Evolutionary conservation across 2,888 invertebrate species (phyloP).

Genomic region (Chymomyza amoena): DNA sequence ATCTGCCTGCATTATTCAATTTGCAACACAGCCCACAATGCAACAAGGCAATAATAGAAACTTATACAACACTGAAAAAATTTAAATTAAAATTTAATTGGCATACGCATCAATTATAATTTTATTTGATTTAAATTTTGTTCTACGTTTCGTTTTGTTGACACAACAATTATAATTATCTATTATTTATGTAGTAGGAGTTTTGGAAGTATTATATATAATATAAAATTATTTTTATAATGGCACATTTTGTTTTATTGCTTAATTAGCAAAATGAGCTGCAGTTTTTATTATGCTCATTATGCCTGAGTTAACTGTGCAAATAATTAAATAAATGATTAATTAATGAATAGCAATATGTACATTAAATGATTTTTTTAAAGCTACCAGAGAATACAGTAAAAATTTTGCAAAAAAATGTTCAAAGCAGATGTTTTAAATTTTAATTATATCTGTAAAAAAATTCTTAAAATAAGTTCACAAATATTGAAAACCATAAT

Average conservation of each 20-base stretch:
- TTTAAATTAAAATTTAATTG: slow-evolving; percentile 65
- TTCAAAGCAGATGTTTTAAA: too few species aligned
- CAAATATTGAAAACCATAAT: too few species aligned
- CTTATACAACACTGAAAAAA: slow-evolving; percentile 18
- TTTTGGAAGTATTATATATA: slow-evolving; percentile 12
- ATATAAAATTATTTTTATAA: not conserved
- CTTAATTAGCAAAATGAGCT: slow-evolving; percentile 51
- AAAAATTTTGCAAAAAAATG: too few species aligned
- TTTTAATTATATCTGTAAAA: too few species aligned
- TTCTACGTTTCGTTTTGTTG: not conserved
- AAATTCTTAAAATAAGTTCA: too few species aligned
- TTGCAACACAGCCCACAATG: slow-evolving; percentile 25
- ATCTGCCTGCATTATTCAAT: slow-evolving; percentile 49
- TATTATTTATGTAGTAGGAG: slow-evolving; percentile 41
- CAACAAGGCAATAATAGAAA: slow-evolving; percentile 20
- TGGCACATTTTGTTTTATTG: slow-evolving; percentile 11
- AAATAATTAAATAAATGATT: not conserved
- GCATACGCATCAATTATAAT: slow-evolving; percentile 51
- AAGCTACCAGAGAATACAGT: too few species aligned
- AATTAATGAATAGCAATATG: not conserved
- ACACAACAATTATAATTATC: slow-evolving; percentile 51
- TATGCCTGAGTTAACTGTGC: not conserved
- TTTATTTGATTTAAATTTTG: slow-evolving; percentile 35
- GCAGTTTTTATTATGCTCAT: slow-evolving; percentile 38
- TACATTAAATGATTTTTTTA: not conserved